A percentile compares a stretch with the other conserved stretches of the same genome.
These are phyloP conservation scores for Scotopteryx bipunctaria DNA, from an alignment of 2,888 invertebrate genomes.

Conservation along the genomic window DNA sequence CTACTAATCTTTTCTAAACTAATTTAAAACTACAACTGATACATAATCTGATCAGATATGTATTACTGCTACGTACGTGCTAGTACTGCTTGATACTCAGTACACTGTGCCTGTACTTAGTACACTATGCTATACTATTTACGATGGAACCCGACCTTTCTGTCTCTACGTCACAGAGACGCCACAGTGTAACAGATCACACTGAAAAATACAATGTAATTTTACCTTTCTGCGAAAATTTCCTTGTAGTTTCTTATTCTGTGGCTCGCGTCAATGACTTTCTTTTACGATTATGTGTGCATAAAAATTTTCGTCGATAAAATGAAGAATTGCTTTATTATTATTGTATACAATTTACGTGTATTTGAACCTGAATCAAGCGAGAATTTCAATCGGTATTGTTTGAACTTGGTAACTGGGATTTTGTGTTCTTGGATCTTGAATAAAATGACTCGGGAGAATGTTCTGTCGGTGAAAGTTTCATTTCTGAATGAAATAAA, in stretches of 20 bases:
- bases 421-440: too few relatives aligned
- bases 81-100: background rate
- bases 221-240: background rate
- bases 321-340: conserved; percentile 33
- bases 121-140: conserved; percentile 17
- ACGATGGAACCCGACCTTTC: conserved; percentile 11
- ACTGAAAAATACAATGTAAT: background rate
- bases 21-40: too few relatives aligned
- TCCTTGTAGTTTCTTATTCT: conserved; percentile 12
- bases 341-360: conserved; percentile 28
- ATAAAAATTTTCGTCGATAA: conserved; percentile 34
- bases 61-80: too few relatives aligned
- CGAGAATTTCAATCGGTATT: conserved; percentile 14
- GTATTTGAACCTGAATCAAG: conserved; percentile 26
- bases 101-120: background rate
- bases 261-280: conserved; percentile 31
- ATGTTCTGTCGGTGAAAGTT: too few relatives aligned
- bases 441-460: too few relatives aligned
- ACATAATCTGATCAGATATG: too few relatives aligned
- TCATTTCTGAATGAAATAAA: too few relatives aligned
- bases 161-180: conserved; percentile 12
- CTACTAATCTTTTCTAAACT: too few relatives aligned
- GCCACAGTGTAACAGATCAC: conserved; percentile 19
- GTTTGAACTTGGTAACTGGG: too few relatives aligned
- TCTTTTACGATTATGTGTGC: conserved; percentile 38